Evolutionary conservation across 92 coral and sea anemone genomes (phyloP), one percentile per base, ranked within the genome.

Genomic region (Actinernus sp.): DNA sequence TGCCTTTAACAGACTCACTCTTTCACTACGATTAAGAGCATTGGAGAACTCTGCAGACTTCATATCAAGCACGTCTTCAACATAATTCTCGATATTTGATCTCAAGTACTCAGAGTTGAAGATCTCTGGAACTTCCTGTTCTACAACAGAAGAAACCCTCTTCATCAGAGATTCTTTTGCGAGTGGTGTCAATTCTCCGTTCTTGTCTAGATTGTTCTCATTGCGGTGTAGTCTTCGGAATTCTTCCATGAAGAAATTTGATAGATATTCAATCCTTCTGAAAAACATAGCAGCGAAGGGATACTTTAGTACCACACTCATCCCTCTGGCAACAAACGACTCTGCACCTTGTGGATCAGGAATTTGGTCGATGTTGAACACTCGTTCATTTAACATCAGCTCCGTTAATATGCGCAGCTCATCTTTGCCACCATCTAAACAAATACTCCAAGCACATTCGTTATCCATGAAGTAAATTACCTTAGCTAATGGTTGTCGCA

Each of bases 311-410:
- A 58, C 59, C 41, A 80, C 57, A 29, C 73, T 66, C 22, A 26
- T 61, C 21, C 83, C 85, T 2, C 45, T 36, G 49, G 82, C 68
- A 21, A 73, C 79, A 37, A 81, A 87, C 2, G 92, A 82, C 34
- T 93, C 98, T 32, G 97, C 74, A 33, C 89, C 98, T 52, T 73
- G 90, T 0, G 82, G 87, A 43, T 86, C 96, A 34, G 97, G 91
- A 39, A 93, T 68, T 17, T 76, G 77, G 6, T 69, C 55, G 1
- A 86, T 61, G 49, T 82, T 44, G 31, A 93, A 55, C 20, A 90
- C 77, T 14, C 70, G 74, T 14, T 60, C 49, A 55, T 77, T 81
- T 25, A 37, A 36, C 44, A 93, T 14, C 70, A 90, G 36, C 38
- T 69, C 37, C 39, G 30, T 51, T 86, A 91, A 89, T 29, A 74